phyloP scores from a whole-genome alignment of 2,113 vertebrate species.

The Pheucticus melanocephalus region DNA sequence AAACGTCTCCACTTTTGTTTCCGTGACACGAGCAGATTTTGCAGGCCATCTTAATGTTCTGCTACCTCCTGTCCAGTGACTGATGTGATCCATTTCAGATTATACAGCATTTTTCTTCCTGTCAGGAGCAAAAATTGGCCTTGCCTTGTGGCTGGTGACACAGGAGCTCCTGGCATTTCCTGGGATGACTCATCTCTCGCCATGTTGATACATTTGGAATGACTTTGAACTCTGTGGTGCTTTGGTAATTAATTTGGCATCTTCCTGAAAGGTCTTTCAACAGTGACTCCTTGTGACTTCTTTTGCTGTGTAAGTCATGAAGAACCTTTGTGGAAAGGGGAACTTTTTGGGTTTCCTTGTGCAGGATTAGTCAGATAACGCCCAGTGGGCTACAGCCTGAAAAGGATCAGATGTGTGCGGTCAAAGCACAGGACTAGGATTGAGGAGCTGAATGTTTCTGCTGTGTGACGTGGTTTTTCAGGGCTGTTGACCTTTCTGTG shows the following conservation, averaged over 20 bases:
- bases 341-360: not conserved
- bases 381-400: not conserved
- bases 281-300: not conserved
- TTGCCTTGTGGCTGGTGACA: conserved; percentile 21
- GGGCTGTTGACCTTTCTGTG: not conserved
- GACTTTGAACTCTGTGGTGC: not conserved
- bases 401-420: not conserved
- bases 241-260: conserved; percentile 14
- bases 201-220: not conserved
- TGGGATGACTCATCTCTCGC: conserved; percentile 10
- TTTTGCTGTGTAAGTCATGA: not conserved
- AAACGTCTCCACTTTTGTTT: not conserved
- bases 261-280: not conserved
- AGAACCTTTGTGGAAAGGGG: not conserved
- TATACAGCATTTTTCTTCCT: conserved; percentile 6
- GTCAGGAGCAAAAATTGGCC: not conserved
- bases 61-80: not conserved
- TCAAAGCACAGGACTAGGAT: not conserved
- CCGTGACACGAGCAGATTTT: not conserved
- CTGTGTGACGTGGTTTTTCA: not conserved
- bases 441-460: not conserved
- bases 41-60: not conserved
- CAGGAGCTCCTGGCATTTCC: conserved; percentile 50
- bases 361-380: not conserved
- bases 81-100: not conserved